A percentile compares a stretch with the other conserved stretches of the same genome.
These are phyloP conservation scores for Drosophila neonasuta DNA, from an alignment of 2,888 invertebrate species.

Conservation along the genomic window DNA sequence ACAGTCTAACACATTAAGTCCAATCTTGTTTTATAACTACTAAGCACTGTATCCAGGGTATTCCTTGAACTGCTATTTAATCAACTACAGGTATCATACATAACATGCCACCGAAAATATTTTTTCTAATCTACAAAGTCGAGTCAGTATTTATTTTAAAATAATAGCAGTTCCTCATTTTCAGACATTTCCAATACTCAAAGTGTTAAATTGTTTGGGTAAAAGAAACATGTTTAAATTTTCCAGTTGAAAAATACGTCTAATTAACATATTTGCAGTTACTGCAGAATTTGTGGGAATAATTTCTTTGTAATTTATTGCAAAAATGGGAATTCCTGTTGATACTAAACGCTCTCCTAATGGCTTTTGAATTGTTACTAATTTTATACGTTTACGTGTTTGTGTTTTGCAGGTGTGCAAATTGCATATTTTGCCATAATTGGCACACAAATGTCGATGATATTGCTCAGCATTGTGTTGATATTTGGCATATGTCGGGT, in stretches of 20 bases:
- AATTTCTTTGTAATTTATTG: neutral
- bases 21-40: too few relatives aligned
- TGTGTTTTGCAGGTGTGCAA: constrained; percentile 87
- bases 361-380: constrained; percentile 6
- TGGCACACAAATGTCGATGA: constrained; percentile 90
- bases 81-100: too few relatives aligned
- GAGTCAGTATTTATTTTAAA: neutral
- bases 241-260: too few relatives aligned
- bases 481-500: constrained; percentile 90
- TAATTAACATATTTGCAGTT: too few relatives aligned
- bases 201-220: too few relatives aligned
- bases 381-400: constrained; percentile 62
- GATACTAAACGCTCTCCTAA: neutral
- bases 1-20: too few relatives aligned
- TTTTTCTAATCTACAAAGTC: neutral
- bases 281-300: neutral
- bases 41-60: too few relatives aligned
- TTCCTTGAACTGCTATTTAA: too few relatives aligned
- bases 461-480: constrained; percentile 87
- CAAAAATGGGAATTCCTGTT: neutral
- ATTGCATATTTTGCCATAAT: constrained; percentile 91
- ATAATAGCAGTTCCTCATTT: too few relatives aligned
- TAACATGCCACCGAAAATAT: too few relatives aligned
- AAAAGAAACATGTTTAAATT: too few relatives aligned
- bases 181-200: neutral